Evolutionary conservation across 2,113 vertebrate species (phyloP), one percentile per base, ranked within the genome.

Genomic region (Channa argus): DNA sequence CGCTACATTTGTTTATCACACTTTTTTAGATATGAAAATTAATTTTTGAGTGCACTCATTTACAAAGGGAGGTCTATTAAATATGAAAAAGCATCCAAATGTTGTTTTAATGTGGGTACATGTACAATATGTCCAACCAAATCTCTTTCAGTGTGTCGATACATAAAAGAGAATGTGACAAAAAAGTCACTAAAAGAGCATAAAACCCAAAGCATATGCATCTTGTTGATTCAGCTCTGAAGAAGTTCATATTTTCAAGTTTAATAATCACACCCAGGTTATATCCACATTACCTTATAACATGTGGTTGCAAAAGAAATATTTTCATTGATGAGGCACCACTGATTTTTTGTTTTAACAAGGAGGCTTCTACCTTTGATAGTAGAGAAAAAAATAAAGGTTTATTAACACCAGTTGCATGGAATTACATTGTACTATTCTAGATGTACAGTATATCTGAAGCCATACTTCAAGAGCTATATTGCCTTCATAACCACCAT

Each of bases 351-450:
- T 24, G 24, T 24, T 24, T 67, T 8, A 52, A 49, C 12, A 37
- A 58, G 1, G 11, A 6, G 39, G 37, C 13, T 51, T 74, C 61
- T 87, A 50, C n/a, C 33, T 72, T 82, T 76, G 63, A 82, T 60
- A 8, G 2, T 53, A 33, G 10, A 4, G 11, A 54, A 7, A n/a
- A 8, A 59, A 63, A 59, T 9, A 47, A 60, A 3, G 1, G 14
- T 53, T 6, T 38, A 38, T 55, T 37, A 49, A 39, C 47, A 77
- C 64, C 38, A 15, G 0, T 47, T 6, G 24, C 15, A 41, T 5
- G 38, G 15, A 71, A 13, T 52, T 11, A 41, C 68, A 43, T 8
- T 11, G 15, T 41, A 12, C 39, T 0, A 55, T 3, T 2, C 0
- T 53, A 13, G 24, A 44, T 11, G 46, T 34, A 38, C 24, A 37